These are phyloP conservation scores for Leptonema lineaticorne DNA, from an alignment of 1,140 invertebrate genomes.

Conservation along the genomic window DNA sequence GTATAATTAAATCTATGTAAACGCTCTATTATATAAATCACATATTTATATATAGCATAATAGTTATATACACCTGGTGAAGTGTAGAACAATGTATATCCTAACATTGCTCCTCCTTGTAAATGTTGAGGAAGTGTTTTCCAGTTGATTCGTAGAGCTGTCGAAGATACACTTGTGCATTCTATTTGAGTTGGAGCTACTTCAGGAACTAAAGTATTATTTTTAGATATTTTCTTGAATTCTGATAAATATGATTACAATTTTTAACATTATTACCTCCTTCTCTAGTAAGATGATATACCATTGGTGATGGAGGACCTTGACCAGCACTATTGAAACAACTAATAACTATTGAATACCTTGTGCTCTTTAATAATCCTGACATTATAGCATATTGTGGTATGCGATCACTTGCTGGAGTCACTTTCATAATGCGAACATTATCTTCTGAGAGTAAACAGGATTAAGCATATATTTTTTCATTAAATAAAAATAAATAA, in stretches of 20 bases:
- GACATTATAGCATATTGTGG: slow-evolving; percentile 56
- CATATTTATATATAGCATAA: not conserved
- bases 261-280: slow-evolving; percentile 59
- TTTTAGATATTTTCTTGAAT: not conserved
- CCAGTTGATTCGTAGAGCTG: slow-evolving; percentile 77
- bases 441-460: slow-evolving; percentile 47
- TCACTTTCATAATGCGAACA: slow-evolving; percentile 57
- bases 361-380: slow-evolving; percentile 72
- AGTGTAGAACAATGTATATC: slow-evolving; percentile 68
- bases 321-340: slow-evolving; percentile 85
- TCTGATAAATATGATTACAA: not conserved
- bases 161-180: slow-evolving; percentile 69
- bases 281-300: slow-evolving; percentile 81
- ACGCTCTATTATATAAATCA: not conserved
- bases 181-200: slow-evolving; percentile 66
- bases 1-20: not conserved
- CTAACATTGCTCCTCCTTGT: slow-evolving; percentile 74
- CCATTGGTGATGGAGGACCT: slow-evolving; percentile 77
- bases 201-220: slow-evolving; percentile 60
- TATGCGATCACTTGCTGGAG: slow-evolving; percentile 31
- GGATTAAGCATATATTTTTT: not conserved
- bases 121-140: slow-evolving; percentile 67
- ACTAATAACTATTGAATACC: slow-evolving; percentile 78
- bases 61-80: slow-evolving; percentile 51
- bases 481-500: not conserved